Conservation (phyloP, 2,113 vertebrate genomes). For the Carassius carassius region DNA sequence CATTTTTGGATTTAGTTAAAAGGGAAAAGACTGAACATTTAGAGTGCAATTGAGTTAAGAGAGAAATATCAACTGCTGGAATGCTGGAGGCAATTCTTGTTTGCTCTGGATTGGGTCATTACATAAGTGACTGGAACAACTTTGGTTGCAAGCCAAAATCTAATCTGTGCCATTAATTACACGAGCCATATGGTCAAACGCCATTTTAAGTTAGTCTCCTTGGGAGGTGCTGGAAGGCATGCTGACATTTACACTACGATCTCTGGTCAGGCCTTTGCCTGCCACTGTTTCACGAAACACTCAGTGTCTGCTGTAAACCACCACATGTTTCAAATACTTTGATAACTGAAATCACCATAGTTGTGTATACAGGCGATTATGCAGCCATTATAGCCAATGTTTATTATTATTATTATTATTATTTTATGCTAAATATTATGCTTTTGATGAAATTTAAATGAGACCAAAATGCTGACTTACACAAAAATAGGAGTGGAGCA, state of each 20-base stretch:
- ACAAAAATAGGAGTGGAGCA: neutral
- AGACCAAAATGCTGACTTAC: neutral
- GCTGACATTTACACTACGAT: slow-evolving; percentile 75
- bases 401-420: neutral
- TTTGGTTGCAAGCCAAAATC: slow-evolving; percentile 71
- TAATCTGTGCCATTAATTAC: slow-evolving; percentile 78
- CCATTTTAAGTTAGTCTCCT: slow-evolving; percentile 73
- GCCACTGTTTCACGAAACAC: slow-evolving; percentile 38
- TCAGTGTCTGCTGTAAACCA: slow-evolving; percentile 23
- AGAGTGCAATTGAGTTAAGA: slow-evolving; percentile 33
- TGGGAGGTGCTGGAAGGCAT: slow-evolving; percentile 71
- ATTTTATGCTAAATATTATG: neutral
- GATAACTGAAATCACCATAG: slow-evolving; percentile 19
- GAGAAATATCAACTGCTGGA: slow-evolving; percentile 35
- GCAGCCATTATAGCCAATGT: neutral
- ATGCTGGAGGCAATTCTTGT: slow-evolving; percentile 53
- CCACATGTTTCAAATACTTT: slow-evolving; percentile 24
- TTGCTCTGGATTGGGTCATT: slow-evolving; percentile 61
- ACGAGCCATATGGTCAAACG: slow-evolving; percentile 78
- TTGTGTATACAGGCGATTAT: slow-evolving; percentile 8
- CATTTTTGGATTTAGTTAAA: neutral
- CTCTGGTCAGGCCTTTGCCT: slow-evolving; percentile 59
- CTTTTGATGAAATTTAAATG: neutral
- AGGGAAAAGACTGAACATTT: neutral
- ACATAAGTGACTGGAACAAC: slow-evolving; percentile 69